Base-by-base conservation (phyloP, 2,888 invertebrate species). In the Dioctria linearis region DNA sequence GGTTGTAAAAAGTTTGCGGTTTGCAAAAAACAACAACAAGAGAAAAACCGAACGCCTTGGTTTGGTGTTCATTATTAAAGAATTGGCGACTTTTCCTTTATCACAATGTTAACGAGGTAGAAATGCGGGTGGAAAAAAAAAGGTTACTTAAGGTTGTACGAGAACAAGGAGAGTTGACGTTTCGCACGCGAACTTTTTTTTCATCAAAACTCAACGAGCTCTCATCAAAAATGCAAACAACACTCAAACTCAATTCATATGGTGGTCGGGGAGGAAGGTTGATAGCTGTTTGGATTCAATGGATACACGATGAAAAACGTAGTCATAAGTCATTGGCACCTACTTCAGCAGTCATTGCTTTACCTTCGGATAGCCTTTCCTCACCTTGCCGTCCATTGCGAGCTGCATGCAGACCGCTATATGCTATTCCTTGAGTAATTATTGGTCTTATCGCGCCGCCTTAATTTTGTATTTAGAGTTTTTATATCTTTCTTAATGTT, bases 181-280 rank as follows among this genome's bases (percentile, higher is more conserved):
- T 78, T 66, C 54, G 78, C 78, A 78, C 78, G 78, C 78, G 54
- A 78, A 63, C 46, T 76, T 63, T 43, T 76, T 66, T 63, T 75
- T 6, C 57, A 73, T 73, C 73, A 59, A 73, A 73, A 73, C 57
- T 42, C 40, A 73, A 57, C 59, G 57, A 57, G 73, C 57, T 57
- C 73, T 73, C 42, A 73, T 73, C 73, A 73, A 73, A 73, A 73
- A 73, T 73, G 73, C 73, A 73, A 73, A 73, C 73, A 59, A 13
- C 73, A 57, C 73, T 40, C 5, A 4, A 6, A 61, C 5, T 25
- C 5, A 61, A 61, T 61, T 39, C 61, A 61, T 61, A 25, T 61
- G 61, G 4, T 25, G 61, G 61, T 6, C 42, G 67, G 46, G 67
- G 8, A 25, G 25, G 25, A 2, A 25, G 25, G 25, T 25, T 25